A percentile compares a stretch with the other conserved stretches of the same genome.
These are phyloP conservation scores for Nematopogon swammerdamellus DNA, from an alignment of 2,888 invertebrate species.

Conservation along the genomic window DNA sequence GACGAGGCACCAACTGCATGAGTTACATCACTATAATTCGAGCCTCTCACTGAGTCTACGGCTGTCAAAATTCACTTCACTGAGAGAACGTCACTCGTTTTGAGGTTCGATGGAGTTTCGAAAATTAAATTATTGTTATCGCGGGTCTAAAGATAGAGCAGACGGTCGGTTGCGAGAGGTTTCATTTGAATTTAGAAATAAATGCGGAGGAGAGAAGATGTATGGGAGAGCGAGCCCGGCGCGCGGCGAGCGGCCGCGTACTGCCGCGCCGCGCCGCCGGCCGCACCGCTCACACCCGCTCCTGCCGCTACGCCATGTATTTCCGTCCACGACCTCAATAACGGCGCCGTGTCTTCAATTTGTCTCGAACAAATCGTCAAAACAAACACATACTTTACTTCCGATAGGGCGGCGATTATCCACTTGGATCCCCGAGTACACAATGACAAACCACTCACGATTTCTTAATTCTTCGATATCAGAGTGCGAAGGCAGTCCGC, in stretches of 20 bases:
- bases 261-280: constrained; percentile 37
- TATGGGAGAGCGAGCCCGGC: constrained; percentile 36
- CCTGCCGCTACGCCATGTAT: constrained; percentile 34
- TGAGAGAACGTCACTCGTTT: too few relatives aligned
- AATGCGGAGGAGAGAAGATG: not conserved
- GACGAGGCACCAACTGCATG: too few relatives aligned
- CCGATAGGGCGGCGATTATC: constrained; percentile 29
- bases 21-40: too few relatives aligned
- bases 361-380: constrained; percentile 48
- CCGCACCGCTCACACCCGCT: too few relatives aligned
- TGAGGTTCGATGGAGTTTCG: too few relatives aligned
- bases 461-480: too few relatives aligned
- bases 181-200: not conserved
- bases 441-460: too few relatives aligned
- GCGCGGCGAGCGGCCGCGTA: constrained; percentile 48
- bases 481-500: too few relatives aligned
- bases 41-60: too few relatives aligned
- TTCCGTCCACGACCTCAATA: constrained; percentile 54
- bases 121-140: not conserved
- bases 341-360: constrained; percentile 47
- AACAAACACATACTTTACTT: constrained; percentile 32
- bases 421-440: too few relatives aligned
- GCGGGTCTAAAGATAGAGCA: not conserved
- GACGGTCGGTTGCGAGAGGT: not conserved
- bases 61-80: too few relatives aligned